Evolutionary conservation across 2,888 invertebrate species (phyloP).

Genomic region (Pseudeuparius sepicola): DNA sequence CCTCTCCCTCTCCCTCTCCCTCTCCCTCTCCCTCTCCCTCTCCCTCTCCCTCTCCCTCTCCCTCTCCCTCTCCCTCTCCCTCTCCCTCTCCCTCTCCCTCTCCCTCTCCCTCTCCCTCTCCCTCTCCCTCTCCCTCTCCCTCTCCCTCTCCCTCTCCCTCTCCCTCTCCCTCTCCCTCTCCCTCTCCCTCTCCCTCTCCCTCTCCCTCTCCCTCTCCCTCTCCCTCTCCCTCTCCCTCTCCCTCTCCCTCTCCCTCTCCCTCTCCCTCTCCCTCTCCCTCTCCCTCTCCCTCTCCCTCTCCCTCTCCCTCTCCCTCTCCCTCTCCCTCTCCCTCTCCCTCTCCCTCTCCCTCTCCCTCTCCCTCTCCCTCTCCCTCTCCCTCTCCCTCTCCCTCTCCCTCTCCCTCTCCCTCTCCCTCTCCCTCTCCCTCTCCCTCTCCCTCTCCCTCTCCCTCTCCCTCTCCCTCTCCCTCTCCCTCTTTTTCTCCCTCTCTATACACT

Average conservation of each 20-base stretch:
- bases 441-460: conserved; percentile 15
- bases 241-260: conserved; percentile 16
- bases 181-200: conserved; percentile 16
- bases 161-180: conserved; percentile 15
- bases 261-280: conserved; percentile 16
- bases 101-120: conserved; percentile 13
- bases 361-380: conserved; percentile 16
- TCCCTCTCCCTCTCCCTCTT: conserved; percentile 14
- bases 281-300: conserved; percentile 15
- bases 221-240: conserved; percentile 15
- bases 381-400: conserved; percentile 16
- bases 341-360: conserved; percentile 15
- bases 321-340: conserved; percentile 16
- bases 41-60: conserved; percentile 13
- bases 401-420: conserved; percentile 15
- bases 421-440: conserved; percentile 15
- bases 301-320: conserved; percentile 16
- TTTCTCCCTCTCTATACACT: conserved; percentile 12
- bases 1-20: conserved; percentile 14
- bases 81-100: conserved; percentile 15
- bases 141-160: conserved; percentile 16
- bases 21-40: conserved; percentile 14
- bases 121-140: conserved; percentile 16
- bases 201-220: conserved; percentile 16
- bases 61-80: conserved; percentile 14